Conservation (phyloP, 2,113 vertebrate species). For the Uria aalge region DNA sequence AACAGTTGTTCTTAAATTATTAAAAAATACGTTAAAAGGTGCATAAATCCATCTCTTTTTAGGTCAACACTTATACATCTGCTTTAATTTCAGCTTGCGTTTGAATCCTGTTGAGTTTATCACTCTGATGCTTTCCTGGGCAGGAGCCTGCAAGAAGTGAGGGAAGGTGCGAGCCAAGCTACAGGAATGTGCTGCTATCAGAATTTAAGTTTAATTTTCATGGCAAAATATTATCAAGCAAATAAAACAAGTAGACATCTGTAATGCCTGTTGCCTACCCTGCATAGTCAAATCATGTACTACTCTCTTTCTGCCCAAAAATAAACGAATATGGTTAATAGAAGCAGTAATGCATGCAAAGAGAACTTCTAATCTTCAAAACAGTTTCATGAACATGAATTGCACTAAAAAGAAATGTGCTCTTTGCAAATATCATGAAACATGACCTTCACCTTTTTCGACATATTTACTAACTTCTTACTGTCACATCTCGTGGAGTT, state of each 20-base stretch:
- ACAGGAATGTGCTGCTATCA: neutral
- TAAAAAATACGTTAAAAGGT: neutral
- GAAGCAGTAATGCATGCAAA: neutral
- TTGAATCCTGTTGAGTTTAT: neutral
- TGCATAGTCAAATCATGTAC: neutral
- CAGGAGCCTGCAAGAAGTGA: neutral
- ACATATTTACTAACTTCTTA: neutral
- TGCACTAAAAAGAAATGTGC: neutral
- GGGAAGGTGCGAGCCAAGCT: neutral
- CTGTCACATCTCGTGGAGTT: neutral
- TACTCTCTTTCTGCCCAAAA: neutral
- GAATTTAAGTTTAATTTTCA: neutral
- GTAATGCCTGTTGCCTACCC: neutral
- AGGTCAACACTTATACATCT: neutral
- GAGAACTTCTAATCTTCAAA: neutral
- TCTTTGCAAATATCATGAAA: neutral
- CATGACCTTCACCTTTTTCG: neutral
- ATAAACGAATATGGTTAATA: neutral
- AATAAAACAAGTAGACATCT: neutral
- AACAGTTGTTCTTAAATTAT: neutral
- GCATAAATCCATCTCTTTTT: neutral
- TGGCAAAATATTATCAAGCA: neutral
- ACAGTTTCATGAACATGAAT: neutral
- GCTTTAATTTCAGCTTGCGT: neutral
- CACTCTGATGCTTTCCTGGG: neutral